These are phyloP conservation scores for Gambelia wislizenii DNA, from an alignment of 2,797 vertebrate genomes.

Conservation along the genomic window DNA sequence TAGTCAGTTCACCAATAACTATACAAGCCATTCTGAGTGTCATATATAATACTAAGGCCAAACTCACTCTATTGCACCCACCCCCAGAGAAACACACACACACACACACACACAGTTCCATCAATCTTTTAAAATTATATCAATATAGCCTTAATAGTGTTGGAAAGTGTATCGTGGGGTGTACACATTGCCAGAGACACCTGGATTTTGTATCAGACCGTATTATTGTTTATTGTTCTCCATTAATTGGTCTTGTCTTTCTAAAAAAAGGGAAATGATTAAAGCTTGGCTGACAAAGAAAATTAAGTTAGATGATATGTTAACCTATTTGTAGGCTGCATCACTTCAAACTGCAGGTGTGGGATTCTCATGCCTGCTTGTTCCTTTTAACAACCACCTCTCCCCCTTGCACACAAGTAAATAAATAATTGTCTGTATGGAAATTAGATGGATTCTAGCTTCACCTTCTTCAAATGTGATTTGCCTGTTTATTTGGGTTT, in stretches of 20 bases:
- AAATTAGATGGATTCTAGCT: background rate
- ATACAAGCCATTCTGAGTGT: background rate
- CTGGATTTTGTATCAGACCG: conserved; percentile 1
- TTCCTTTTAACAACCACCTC: background rate
- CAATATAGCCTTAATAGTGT: conserved; percentile 35
- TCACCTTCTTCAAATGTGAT: background rate
- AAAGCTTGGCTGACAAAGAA: conserved; percentile 1
- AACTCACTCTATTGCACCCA: no score
- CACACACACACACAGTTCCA: background rate
- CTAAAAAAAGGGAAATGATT: background rate
- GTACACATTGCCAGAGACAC: background rate
- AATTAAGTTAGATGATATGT: background rate
- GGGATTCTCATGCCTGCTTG: background rate
- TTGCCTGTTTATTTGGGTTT: background rate
- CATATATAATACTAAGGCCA: background rate
- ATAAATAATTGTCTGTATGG: background rate
- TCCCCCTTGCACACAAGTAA: no score
- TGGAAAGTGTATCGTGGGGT: conserved; percentile 33
- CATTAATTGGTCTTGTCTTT: conserved; percentile 1
- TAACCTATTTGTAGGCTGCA: background rate
- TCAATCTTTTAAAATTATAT: conserved; percentile 16
- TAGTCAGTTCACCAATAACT: background rate
- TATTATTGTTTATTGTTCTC: background rate
- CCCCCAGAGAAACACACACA: no score
- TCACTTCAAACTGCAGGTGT: background rate